Evolutionary conservation across 2,797 vertebrate species (phyloP).

Genomic region (Spea hammondii): DNA sequence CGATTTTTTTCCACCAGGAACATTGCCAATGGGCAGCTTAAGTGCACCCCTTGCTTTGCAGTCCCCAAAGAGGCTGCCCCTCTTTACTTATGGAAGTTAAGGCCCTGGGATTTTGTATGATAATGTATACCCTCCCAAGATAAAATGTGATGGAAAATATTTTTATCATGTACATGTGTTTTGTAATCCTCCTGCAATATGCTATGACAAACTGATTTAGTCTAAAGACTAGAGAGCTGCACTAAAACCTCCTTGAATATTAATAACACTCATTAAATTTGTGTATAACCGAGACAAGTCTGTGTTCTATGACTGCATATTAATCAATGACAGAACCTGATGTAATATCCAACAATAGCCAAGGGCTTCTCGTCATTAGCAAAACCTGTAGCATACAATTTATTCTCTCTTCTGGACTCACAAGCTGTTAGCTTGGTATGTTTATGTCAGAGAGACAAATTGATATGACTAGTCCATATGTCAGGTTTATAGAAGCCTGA

Average conservation of each 20-base stretch:
- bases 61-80: no score
- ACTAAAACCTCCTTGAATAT: conserved; percentile 32
- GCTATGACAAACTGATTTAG: conserved; percentile 11
- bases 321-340: conserved; percentile 35
- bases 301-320: conserved; percentile 14
- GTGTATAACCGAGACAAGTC: conserved; percentile 24
- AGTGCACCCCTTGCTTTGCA: no score
- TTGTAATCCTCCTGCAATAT: not conserved
- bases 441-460: conserved; percentile 8
- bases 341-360: conserved; percentile 34
- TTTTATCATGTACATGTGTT: not conserved
- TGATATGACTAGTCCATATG: conserved; percentile 2
- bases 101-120: no score
- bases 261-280: conserved; percentile 30
- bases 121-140: no score
- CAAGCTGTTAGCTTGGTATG: conserved; percentile 1
- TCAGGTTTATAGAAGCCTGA: not conserved
- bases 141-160: no score
- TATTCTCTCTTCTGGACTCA: not conserved
- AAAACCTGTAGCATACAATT: conserved; percentile 19
- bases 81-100: no score
- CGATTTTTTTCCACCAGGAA: no score
- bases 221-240: conserved; percentile 12
- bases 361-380: conserved; percentile 32
- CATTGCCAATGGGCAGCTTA: no score